These are phyloP conservation scores for Coleophora flavipennella DNA, from an alignment of 2,888 invertebrate species.

Conservation along the genomic window DNA sequence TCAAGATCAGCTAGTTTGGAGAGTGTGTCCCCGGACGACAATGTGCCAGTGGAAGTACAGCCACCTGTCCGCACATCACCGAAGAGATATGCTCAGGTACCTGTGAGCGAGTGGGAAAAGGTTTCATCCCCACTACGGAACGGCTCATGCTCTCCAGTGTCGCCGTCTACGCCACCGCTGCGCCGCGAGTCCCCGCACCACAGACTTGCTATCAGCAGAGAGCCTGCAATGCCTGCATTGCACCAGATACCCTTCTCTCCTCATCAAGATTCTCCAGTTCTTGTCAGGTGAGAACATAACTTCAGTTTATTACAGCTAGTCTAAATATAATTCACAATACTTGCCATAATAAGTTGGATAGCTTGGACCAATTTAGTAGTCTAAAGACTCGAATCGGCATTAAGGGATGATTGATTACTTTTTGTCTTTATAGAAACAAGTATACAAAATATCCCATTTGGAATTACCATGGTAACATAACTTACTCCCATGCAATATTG, in stretches of 20 bases:
- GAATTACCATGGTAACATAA: no score
- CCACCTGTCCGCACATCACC: slow-evolving; percentile 26
- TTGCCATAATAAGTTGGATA: no score
- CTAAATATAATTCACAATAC: no score
- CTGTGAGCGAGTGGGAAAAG: slow-evolving; percentile 67
- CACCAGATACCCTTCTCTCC: slow-evolving; percentile 57
- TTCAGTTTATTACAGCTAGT: no score
- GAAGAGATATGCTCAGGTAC: slow-evolving; percentile 56
- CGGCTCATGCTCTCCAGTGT: slow-evolving; percentile 73
- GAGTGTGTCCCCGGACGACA: slow-evolving; percentile 74
- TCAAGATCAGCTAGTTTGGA: slow-evolving; percentile 80
- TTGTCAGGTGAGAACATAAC: slow-evolving; percentile 30
- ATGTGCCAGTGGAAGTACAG: slow-evolving; percentile 38
- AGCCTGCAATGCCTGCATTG: slow-evolving; percentile 30
- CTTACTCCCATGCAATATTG: no score
- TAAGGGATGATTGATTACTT: no score
- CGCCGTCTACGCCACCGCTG: slow-evolving; percentile 71
- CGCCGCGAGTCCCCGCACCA: slow-evolving; percentile 36
- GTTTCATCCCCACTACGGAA: slow-evolving; percentile 69
- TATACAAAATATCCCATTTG: no score
- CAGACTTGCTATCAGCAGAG: slow-evolving; percentile 41
- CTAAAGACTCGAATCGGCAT: no score
- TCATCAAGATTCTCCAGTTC: slow-evolving; percentile 49
- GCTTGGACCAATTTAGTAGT: no score
- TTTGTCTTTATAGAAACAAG: no score